Evolutionary conservation across 2,113 vertebrate genomes (phyloP).

Genomic region (Erythrocercus mccallii): DNA sequence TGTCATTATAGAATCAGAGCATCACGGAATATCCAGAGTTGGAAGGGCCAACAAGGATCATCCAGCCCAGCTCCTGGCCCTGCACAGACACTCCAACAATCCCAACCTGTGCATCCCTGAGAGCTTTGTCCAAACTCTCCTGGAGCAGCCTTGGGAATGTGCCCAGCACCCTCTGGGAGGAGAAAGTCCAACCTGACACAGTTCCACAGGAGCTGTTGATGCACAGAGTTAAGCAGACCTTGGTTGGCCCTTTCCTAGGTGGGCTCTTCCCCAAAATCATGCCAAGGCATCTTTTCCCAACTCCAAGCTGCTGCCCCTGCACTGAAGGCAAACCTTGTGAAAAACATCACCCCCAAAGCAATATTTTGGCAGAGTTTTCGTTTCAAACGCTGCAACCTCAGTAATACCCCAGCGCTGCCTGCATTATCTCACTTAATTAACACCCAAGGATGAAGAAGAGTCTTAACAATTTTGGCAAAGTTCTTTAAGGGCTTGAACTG

Average conservation of each 20-base stretch:
- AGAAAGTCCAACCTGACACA: neutral
- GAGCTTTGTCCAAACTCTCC: rapidly evolving
- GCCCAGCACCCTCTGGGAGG: neutral
- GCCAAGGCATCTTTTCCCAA: neutral
- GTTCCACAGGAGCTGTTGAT: neutral
- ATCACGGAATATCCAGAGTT: rapidly evolving
- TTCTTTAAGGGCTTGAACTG: slow-evolving; percentile 1
- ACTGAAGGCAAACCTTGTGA: neutral
- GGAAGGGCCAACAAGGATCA: neutral
- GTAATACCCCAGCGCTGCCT: neutral
- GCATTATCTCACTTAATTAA: neutral
- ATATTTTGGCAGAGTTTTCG: neutral
- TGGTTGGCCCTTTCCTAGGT: rapidly evolving
- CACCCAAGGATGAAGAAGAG: neutral
- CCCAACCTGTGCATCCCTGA: neutral
- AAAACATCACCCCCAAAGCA: neutral
- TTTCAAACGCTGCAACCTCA: neutral
- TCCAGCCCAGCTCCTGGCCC: neutral
- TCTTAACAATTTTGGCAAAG: neutral
- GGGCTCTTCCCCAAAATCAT: neutral
- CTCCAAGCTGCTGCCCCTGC: neutral
- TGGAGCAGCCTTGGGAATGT: neutral
- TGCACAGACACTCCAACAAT: neutral
- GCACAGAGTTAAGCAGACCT: neutral
- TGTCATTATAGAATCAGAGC: rapidly evolving